Percentiles rank a stretch among this genome's conserved stretches.
Conservation (phyloP, 1,140 invertebrate species). For the Gonatopus flavifemur region DNA sequence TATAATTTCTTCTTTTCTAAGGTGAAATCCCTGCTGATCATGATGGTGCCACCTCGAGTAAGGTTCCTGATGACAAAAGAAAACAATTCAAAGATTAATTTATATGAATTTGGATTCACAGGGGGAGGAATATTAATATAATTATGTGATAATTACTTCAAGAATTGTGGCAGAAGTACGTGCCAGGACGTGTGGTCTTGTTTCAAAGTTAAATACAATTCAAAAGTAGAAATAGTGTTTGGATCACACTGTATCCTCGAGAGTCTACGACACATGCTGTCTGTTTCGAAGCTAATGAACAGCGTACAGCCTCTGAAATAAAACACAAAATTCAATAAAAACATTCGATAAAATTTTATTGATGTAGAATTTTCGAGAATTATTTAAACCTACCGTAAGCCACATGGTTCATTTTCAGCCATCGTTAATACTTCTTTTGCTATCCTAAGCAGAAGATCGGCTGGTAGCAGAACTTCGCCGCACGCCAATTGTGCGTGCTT, state of each 20-base stretch:
- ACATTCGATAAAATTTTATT: not conserved
- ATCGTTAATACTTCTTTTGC: slow-evolving; percentile 74
- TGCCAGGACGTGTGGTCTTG: slow-evolving; percentile 82
- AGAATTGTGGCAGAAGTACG: slow-evolving; percentile 77
- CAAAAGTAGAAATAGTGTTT: slow-evolving; percentile 81
- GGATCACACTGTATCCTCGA: slow-evolving; percentile 78
- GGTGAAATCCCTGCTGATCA: slow-evolving; percentile 81
- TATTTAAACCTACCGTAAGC: slow-evolving; percentile 63
- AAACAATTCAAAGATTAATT: slow-evolving; percentile 18
- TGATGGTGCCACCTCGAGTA: slow-evolving; percentile 77
- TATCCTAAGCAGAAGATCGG: slow-evolving; percentile 73
- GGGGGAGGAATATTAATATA: too few relatives aligned
- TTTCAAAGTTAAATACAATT: slow-evolving; percentile 80
- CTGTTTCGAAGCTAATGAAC: slow-evolving; percentile 74
- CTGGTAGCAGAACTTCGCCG: slow-evolving; percentile 79
- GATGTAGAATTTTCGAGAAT: too few relatives aligned
- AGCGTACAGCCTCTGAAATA: slow-evolving; percentile 69
- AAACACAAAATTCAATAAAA: slow-evolving; percentile 8
- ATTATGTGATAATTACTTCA: slow-evolving; percentile 72
- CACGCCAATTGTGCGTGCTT: slow-evolving; percentile 76
- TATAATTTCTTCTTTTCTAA: slow-evolving; percentile 86
- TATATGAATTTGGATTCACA: not conserved
- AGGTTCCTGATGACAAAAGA: slow-evolving; percentile 68
- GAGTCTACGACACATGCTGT: slow-evolving; percentile 63
- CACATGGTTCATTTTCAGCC: slow-evolving; percentile 84